Conservation (phyloP, 2,797 vertebrate species). For the Mus caroli region DNA sequence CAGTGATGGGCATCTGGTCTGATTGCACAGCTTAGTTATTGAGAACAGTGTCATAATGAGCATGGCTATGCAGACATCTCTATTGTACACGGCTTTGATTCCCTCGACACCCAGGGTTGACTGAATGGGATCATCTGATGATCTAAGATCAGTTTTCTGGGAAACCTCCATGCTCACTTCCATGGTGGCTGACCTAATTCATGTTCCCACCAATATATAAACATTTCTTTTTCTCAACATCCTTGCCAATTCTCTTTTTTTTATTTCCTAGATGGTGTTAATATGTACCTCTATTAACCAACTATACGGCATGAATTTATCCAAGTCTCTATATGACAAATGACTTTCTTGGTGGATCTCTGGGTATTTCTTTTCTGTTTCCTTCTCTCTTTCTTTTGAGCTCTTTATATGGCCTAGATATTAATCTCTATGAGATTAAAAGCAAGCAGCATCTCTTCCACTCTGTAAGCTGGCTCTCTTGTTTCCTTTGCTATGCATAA, state of each 20-base stretch:
- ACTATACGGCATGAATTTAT: neutral
- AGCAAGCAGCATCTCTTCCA: neutral
- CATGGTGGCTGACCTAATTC: neutral
- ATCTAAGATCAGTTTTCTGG: neutral
- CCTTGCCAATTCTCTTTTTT: neutral
- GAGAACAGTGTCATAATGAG: neutral
- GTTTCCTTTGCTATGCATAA: neutral
- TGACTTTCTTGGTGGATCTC: neutral
- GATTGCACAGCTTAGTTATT: neutral
- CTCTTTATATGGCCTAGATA: neutral
- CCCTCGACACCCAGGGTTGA: neutral
- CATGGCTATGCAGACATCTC: neutral
- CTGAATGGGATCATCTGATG: too few relatives aligned
- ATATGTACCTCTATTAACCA: neutral
- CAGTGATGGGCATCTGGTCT: neutral
- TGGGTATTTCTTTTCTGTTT: neutral
- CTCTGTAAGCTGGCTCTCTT: neutral
- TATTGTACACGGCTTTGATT: neutral
- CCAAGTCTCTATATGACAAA: neutral
- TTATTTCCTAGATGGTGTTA: neutral
- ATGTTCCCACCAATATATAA: neutral
- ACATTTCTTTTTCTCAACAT: neutral
- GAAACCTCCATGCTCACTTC: neutral
- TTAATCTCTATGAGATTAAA: neutral
- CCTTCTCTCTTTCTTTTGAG: neutral